Percentiles rank a stretch among this genome's conserved stretches.
These are phyloP conservation scores for Sminthurides bifidus DNA, from an alignment of 1,140 invertebrate genomes.

Conservation along the genomic window DNA sequence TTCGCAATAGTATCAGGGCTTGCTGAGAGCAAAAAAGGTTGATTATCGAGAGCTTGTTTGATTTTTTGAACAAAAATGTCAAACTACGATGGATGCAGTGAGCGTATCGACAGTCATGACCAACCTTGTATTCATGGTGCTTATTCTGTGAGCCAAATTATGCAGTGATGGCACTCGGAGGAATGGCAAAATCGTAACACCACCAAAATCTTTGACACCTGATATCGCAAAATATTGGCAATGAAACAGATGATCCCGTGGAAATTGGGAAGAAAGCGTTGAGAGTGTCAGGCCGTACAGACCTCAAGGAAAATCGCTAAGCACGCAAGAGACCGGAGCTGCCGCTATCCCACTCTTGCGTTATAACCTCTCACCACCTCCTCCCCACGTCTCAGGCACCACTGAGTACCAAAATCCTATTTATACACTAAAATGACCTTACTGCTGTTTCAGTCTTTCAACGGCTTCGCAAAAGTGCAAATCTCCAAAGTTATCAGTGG, in stretches of 20 bases:
- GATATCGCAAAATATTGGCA: conserved; percentile 11
- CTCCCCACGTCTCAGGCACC: not conserved
- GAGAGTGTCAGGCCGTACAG: conserved; percentile 6
- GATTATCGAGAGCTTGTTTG: no score
- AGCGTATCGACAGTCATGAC: no score
- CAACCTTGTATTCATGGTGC: no score
- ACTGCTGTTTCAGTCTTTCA: not conserved
- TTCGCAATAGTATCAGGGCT: no score
- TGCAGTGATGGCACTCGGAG: no score
- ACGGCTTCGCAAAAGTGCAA: not conserved
- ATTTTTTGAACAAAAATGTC: no score
- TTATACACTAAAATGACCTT: not conserved
- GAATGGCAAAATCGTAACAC: no score
- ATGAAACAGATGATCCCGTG: conserved; percentile 11
- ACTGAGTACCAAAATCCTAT: not conserved
- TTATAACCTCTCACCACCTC: not conserved
- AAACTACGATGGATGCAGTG: no score
- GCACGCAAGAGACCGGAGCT: not conserved
- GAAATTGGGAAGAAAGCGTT: conserved; percentile 9
- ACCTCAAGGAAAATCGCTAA: not conserved
- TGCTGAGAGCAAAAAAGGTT: no score
- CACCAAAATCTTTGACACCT: no score
- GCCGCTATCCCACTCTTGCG: not conserved
- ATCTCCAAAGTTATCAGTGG: not conserved
- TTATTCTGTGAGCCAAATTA: no score